Base-by-base conservation (phyloP, 1,140 invertebrate genomes). In the Lepidurus packardi region DNA sequence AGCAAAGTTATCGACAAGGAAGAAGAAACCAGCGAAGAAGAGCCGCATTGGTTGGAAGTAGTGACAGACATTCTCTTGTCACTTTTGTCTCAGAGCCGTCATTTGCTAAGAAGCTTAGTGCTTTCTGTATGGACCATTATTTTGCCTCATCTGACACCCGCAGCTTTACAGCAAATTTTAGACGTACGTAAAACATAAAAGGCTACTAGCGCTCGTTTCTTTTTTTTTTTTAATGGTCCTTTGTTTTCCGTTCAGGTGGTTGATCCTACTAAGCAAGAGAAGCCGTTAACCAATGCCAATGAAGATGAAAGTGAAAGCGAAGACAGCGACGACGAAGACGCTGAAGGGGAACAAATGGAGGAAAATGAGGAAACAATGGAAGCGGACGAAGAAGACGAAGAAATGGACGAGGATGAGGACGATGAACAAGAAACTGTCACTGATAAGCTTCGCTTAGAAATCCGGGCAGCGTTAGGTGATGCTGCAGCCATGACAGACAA, bases 41-140 rank as follows among this genome's bases (percentile, higher is more conserved):
- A 93, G 83, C 90, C 90, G 16, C 85, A 89, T 80, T 94, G 92
- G 92, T 88, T 92, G 77, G 91, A 93, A 86, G 92, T 94, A 1
- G 87, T 93, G 73, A 87, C 91, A 13, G 92, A 94, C 87, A 85
- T 94, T 24, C 85, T 94, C 45, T 82, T 94, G 24, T 92, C 90
- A 44, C 86, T 93, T 43, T 84, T 93, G 10, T 92, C 91, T 1
- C 87, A 89, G 79, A 90, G 90, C 80, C 90, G 89, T 43, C 89
- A 90, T 84, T 86, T 92, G 34, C 84, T 92, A 9, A 85, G 92
- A 13, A 89, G 88, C 73, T 85, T 93, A 34, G 89, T 92, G 7
- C 88, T 88, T 80, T 89, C 87, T 80, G 90, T 93, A 1, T 93
- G 94, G 83, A 88, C 90, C 73, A 88, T 92, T 79, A 85, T 94